Conservation (phyloP, 2,113 vertebrate species). For the Erythrocercus mccallii region DNA sequence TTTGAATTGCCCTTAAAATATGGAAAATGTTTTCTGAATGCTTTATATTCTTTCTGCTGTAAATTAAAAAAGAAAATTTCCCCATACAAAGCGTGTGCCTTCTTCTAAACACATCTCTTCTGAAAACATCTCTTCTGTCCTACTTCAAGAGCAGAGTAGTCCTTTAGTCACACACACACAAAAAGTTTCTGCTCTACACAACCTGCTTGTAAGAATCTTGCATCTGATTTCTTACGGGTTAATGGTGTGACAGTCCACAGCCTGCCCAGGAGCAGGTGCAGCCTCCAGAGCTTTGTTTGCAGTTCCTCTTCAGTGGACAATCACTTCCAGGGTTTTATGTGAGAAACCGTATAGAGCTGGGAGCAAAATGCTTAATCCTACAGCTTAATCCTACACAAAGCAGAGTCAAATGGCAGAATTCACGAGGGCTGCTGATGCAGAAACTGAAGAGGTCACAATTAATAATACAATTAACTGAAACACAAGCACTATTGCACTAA, state of each 20-base stretch:
- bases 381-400: background rate
- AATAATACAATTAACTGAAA: background rate
- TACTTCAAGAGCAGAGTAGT: background rate
- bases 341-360: background rate
- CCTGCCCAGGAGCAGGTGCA: fast-evolving
- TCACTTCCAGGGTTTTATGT: background rate
- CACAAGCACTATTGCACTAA: background rate
- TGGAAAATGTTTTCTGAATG: constrained; percentile 99
- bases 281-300: background rate
- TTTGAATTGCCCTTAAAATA: constrained; percentile 99
- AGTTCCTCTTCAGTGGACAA: background rate
- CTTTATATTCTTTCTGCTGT: constrained; percentile 99
- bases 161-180: background rate
- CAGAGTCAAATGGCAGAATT: background rate
- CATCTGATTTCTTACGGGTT: fast-evolving
- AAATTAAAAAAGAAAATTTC: constrained; percentile 99
- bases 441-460: background rate
- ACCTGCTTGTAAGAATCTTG: background rate
- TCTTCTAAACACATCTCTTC: constrained; percentile 24
- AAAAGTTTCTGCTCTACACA: fast-evolving
- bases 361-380: background rate
- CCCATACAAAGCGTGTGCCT: constrained; percentile 69
- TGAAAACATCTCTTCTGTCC: background rate
- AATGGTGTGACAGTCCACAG: background rate
- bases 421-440: background rate